Conservation (phyloP, 2,113 vertebrate genomes). For the Corydoras maculifer region DNA sequence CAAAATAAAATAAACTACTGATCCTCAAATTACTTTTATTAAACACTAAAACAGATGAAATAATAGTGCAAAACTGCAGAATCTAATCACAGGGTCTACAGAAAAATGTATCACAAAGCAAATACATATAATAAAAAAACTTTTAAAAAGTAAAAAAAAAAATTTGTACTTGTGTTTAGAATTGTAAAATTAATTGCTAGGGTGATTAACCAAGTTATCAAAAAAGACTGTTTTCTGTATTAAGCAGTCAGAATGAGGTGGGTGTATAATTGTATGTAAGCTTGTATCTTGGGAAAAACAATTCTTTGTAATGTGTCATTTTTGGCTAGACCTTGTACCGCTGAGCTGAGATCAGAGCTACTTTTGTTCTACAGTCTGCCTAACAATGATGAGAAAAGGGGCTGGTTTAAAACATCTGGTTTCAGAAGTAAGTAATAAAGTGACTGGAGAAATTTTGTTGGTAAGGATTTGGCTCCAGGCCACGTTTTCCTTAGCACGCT, state of each 20-base stretch:
- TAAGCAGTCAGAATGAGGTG: conserved; percentile 17
- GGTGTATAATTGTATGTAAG: too few relatives aligned
- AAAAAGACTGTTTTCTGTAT: conserved; percentile 13
- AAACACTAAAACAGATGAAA: not conserved
- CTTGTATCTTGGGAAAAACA: too few relatives aligned
- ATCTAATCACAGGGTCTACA: too few relatives aligned
- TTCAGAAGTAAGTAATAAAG: conserved; percentile 39
- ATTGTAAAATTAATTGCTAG: too few relatives aligned
- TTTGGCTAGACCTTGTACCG: conserved; percentile 10
- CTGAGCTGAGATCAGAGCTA: conserved; percentile 36
- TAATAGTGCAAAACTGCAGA: not conserved
- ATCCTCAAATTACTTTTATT: not conserved
- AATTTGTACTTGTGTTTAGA: too few relatives aligned
- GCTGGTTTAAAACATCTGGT: conserved; percentile 22
- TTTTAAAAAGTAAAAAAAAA: too few relatives aligned
- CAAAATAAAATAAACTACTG: not conserved
- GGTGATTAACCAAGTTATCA: not conserved
- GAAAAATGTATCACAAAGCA: too few relatives aligned
- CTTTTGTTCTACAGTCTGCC: conserved; percentile 24
- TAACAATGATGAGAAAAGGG: conserved; percentile 10
- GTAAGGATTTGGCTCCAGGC: conserved; percentile 24
- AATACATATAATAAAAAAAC: too few relatives aligned
- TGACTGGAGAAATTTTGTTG: conserved; percentile 22
- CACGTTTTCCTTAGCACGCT: conserved; percentile 31
- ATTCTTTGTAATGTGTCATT: conserved; percentile 21